Base-by-base conservation (phyloP, 2,888 invertebrate genomes). In the Stenodema calcarata region DNA sequence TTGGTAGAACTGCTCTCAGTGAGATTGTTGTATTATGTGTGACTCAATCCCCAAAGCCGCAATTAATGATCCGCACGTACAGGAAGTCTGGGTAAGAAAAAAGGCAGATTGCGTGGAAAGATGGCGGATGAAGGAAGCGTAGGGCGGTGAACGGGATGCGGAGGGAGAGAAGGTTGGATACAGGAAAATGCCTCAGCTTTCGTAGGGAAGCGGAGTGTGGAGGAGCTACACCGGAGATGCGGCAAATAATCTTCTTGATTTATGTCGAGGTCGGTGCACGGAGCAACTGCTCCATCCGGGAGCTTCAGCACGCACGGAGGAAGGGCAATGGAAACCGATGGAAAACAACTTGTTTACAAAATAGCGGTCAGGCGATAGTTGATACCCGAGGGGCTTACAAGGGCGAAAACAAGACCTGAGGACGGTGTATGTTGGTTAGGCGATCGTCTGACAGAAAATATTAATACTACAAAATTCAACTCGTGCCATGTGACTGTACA, bases 331-430 rank as follows among this genome's bases (percentile, higher is more conserved):
- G 82, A 41, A 41, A 44, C 80, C 82, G 82, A 82, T 82, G 82
- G 80, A 82, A 82, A 82, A 82, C 82, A 82, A 82, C 35, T 82
- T 82, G 82, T 82, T 82, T 82, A 82, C 82, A 82, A 82, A 82
- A 18, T 82, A 69, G 82, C 42, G 69, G 82, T 82, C 82, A 82
- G 82, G 69, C 62, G 35, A 69, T 82, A 23, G 62, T 62, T 50
- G 62, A 18, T 11, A n/a, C 62, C 62, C 18, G 11, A 16, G 27
- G 23, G 11, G 62, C 62, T 62, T 62, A 7, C 47, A 4, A 12
- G 47, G 1, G 4, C 12, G 47, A 47, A 47, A 47, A 47, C 47
- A 47, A 16, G 1, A 12, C 47, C 12, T 47, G 12, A 12, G 7
- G 47, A 12, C 47, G 47, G 12, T 47, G 12, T 14, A 35, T 35